phyloP scores from a whole-genome alignment of 2,113 vertebrate genomes.

The Apus apus region DNA sequence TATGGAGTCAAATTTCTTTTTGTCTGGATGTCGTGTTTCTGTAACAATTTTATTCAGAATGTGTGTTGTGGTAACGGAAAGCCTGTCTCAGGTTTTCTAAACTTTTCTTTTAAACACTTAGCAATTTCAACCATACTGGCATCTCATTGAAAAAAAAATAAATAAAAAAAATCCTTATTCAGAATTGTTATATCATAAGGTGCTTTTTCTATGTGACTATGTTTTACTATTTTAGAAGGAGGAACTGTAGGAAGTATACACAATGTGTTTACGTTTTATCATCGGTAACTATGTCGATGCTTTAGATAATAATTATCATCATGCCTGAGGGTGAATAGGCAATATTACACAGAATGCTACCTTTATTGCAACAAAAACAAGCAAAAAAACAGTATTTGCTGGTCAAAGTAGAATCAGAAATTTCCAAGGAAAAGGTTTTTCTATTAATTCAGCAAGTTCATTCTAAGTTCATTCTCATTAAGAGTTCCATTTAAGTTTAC shows the following conservation, averaged over 20 bases:
- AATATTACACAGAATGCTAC: background rate
- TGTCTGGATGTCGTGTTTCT: background rate
- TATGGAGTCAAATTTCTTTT: background rate
- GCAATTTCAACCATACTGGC: background rate
- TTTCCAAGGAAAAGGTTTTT: background rate
- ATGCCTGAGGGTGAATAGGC: background rate
- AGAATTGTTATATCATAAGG: background rate
- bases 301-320: background rate
- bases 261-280: background rate
- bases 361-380: background rate
- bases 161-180: background rate
- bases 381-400: background rate
- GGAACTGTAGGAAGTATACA: background rate
- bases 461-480: background rate
- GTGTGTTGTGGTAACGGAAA: background rate
- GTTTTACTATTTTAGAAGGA: background rate
- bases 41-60: background rate
- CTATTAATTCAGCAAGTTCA: background rate
- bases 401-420: background rate
- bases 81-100: background rate
- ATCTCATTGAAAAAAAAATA: background rate
- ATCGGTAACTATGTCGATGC: background rate
- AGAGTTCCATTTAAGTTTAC: background rate
- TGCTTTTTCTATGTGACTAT: background rate
- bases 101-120: background rate